Conservation (phyloP, 2,797 vertebrate species). For the Avahi laniger region DNA sequence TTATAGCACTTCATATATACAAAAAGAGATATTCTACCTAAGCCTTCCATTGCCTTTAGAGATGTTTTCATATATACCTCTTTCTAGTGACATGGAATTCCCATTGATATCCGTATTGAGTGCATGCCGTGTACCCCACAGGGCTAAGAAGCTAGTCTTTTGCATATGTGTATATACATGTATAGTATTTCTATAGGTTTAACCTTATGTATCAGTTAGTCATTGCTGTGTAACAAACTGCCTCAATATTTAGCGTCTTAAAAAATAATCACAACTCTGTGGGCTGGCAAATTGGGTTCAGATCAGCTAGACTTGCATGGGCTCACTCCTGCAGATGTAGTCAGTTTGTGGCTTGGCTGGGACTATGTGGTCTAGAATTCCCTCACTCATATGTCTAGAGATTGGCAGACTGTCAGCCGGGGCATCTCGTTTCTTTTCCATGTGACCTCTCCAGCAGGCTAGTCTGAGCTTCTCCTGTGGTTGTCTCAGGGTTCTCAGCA, state of each 20-base stretch:
- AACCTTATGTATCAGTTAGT: background rate
- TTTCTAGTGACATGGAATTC: background rate
- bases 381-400: background rate
- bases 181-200: background rate
- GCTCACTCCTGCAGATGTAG: background rate
- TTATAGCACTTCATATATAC: background rate
- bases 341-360: background rate
- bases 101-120: background rate
- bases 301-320: background rate
- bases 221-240: background rate
- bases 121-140: no score
- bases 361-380: background rate
- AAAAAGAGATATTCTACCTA: background rate
- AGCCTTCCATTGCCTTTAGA: background rate
- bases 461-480: background rate
- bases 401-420: background rate
- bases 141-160: background rate
- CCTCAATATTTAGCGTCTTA: background rate
- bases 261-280: background rate
- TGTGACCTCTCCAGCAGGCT: background rate
- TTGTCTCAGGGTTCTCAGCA: background rate
- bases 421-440: constrained; percentile 7
- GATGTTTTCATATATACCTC: background rate
- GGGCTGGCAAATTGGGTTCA: background rate
- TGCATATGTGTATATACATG: background rate